Evolutionary conservation across 1,140 invertebrate genomes (phyloP).

Genomic region (Danaus plexippus): DNA sequence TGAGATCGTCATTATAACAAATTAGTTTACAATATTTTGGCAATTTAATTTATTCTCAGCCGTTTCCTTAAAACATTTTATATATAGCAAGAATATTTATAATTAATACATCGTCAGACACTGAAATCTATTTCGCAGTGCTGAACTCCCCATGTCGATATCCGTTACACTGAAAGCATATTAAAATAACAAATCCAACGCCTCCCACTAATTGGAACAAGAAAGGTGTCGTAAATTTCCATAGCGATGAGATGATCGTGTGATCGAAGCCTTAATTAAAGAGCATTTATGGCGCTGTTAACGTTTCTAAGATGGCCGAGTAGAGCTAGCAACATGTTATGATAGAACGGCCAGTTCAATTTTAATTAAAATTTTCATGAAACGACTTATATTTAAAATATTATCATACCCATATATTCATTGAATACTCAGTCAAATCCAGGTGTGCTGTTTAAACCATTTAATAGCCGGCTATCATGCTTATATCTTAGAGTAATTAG

Average conservation of each 20-base stretch:
- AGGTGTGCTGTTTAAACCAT: no score
- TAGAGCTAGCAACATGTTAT: conserved; percentile 22
- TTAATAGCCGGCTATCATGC: no score
- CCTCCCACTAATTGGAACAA: conserved; percentile 37
- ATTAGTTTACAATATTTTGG: conserved; percentile 15
- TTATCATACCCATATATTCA: no score
- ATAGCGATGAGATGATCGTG: conserved; percentile 34
- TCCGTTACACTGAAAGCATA: no score
- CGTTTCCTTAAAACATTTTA: conserved; percentile 1
- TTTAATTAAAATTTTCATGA: no score
- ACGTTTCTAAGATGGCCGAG: conserved; percentile 40
- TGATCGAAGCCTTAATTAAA: conserved; percentile 59
- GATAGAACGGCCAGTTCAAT: conserved; percentile 13
- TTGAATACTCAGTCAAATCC: no score
- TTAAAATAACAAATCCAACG: conserved; percentile 16
- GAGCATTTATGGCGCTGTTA: conserved; percentile 56
- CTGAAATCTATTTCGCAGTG: no score
- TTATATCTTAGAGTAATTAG: no score
- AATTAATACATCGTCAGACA: no score
- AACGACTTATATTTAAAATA: no score
- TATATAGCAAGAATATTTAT: no score
- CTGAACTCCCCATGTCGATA: no score
- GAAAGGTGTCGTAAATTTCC: conserved; percentile 37
- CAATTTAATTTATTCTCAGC: conserved; percentile 17
- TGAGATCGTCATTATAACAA: conserved; percentile 10